phyloP scores from a whole-genome alignment of 2,888 invertebrate genomes.

The Brachylomia viminalis region DNA sequence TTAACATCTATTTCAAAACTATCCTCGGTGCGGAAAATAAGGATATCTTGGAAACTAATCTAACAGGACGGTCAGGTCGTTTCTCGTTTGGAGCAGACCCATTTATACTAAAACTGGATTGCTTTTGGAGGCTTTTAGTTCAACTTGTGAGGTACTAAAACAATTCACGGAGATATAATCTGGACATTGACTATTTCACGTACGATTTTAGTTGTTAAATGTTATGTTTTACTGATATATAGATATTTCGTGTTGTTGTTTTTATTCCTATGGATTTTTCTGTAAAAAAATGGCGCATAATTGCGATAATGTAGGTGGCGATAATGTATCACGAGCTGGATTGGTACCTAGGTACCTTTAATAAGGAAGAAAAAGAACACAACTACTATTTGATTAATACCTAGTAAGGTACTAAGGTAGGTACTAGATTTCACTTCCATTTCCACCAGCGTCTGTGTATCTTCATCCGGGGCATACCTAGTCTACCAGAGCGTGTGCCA shows the following conservation, averaged over 20 bases:
- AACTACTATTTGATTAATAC: neutral
- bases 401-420: neutral
- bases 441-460: too few relatives aligned
- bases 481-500: neutral
- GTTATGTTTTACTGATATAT: slow-evolving; percentile 19
- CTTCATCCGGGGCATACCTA: neutral
- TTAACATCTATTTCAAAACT: slow-evolving; percentile 51
- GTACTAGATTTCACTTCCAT: neutral
- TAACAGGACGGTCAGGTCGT: slow-evolving; percentile 48
- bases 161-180: slow-evolving; percentile 51
- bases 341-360: too few relatives aligned
- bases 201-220: slow-evolving; percentile 34
- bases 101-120: slow-evolving; percentile 56
- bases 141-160: slow-evolving; percentile 49
- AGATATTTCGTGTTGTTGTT: neutral
- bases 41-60: slow-evolving; percentile 55
- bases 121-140: slow-evolving; percentile 54
- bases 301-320: neutral
- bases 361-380: neutral
- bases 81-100: slow-evolving; percentile 40
- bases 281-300: neutral
- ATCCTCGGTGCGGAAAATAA: slow-evolving; percentile 31
- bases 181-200: slow-evolving; percentile 43
- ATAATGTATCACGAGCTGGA: neutral
- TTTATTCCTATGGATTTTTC: neutral